These are phyloP conservation scores for Panthera tigris DNA, from an alignment of 2,113 vertebrate species.

Conservation along the genomic window DNA sequence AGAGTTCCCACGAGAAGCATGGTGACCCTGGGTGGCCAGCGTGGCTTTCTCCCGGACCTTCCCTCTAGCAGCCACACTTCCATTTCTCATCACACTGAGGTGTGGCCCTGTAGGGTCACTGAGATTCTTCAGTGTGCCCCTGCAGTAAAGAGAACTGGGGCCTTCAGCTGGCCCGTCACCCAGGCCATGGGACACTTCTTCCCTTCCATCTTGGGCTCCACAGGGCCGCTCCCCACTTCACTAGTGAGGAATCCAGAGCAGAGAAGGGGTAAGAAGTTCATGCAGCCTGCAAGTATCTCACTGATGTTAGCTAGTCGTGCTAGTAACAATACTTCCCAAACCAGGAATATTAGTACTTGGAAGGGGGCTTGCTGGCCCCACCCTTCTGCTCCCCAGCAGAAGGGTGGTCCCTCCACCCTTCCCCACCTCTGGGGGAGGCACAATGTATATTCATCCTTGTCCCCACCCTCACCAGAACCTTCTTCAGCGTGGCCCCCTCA, in stretches of 20 bases:
- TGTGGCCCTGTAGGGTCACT: too few relatives aligned
- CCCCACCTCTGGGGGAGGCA: neutral
- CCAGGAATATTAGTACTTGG: neutral
- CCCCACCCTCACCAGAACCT: neutral
- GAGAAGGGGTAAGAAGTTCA: neutral
- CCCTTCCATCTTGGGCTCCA: neutral
- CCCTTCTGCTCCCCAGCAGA: neutral
- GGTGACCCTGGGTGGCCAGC: neutral
- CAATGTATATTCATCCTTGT: fast-evolving
- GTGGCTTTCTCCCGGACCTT: too few relatives aligned
- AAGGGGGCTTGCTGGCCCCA: too few relatives aligned
- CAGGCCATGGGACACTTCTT: too few relatives aligned
- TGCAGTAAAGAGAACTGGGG: neutral
- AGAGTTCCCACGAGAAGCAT: neutral
- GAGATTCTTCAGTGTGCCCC: too few relatives aligned
- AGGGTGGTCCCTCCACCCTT: fast-evolving
- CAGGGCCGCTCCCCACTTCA: neutral
- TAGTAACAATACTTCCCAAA: neutral
- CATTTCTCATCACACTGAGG: neutral
- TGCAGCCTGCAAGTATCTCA: neutral
- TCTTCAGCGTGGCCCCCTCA: neutral
- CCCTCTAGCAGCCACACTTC: neutral
- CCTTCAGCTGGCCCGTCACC: fast-evolving
- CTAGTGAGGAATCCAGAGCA: neutral
- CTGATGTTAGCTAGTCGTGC: fast-evolving